Evolutionary conservation across 2,113 vertebrate genomes (phyloP).

Genomic region (Cryptotis parvus): DNA sequence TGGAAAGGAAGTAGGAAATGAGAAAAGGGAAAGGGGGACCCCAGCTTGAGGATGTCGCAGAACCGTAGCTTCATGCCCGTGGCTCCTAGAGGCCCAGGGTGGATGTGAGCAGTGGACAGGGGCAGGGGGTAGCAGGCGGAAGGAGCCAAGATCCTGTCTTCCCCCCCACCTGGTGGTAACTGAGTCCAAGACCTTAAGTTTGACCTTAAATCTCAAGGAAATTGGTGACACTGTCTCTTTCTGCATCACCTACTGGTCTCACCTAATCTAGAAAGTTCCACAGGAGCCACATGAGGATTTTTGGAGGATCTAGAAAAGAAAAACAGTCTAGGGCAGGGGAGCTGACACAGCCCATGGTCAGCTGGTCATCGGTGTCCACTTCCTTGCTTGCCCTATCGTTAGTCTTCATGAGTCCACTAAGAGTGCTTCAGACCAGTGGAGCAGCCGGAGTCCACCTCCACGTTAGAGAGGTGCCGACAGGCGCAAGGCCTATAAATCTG

Average conservation of each 20-base stretch:
- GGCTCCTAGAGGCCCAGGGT: background rate
- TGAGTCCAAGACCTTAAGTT: background rate
- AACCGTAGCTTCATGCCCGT: too few species aligned
- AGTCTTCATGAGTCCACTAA: background rate
- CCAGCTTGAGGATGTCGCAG: too few species aligned
- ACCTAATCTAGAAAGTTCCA: background rate
- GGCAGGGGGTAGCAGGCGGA: background rate
- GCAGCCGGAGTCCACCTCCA: background rate
- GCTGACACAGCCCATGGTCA: background rate
- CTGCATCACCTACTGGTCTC: background rate
- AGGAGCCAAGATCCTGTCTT: too few species aligned
- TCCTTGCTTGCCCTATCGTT: background rate
- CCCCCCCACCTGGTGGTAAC: too few species aligned
- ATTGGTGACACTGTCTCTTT: background rate
- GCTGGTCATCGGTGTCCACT: background rate
- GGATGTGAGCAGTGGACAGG: background rate
- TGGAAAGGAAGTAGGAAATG: too few species aligned
- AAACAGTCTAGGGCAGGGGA: too few species aligned
- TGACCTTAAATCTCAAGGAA: background rate
- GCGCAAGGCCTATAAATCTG: constrained; percentile 61
- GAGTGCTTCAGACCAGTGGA: constrained; percentile 13
- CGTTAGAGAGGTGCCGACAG: constrained; percentile 57
- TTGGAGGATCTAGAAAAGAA: background rate
- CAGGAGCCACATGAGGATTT: background rate
- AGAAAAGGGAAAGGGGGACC: background rate